A percentile compares a stretch with the other conserved stretches of the same genome.
These are phyloP conservation scores for Darevskia nairensis DNA, from an alignment of 2,797 vertebrate genomes.

Conservation along the genomic window DNA sequence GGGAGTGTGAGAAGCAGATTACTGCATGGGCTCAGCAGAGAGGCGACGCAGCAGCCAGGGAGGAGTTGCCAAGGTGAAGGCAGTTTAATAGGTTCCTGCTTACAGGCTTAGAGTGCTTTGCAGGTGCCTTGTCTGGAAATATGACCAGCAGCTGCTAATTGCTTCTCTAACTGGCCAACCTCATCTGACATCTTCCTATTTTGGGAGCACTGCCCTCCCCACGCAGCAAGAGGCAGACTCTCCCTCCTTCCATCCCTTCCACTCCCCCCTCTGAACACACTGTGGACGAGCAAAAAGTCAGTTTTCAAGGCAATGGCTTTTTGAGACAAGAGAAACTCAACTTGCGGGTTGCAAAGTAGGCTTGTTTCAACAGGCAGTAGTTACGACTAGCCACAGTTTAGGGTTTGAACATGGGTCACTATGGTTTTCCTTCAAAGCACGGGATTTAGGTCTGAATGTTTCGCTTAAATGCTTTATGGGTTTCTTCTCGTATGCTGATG, in stretches of 20 bases:
- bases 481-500: too few relatives aligned
- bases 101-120: conserved; percentile 64
- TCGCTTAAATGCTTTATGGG: too few relatives aligned
- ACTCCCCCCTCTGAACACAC: too few relatives aligned
- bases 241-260: not conserved
- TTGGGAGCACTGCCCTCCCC: conserved; percentile 22
- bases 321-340: too few relatives aligned
- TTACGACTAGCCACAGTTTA: too few relatives aligned
- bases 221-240: conserved; percentile 20
- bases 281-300: too few relatives aligned
- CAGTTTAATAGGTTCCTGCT: conserved; percentile 59
- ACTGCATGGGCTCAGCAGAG: conserved; percentile 24
- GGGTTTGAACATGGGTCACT: too few relatives aligned
- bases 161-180: conserved; percentile 29
- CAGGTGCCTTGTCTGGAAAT: conserved; percentile 67
- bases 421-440: too few relatives aligned
- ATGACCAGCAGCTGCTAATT: conserved; percentile 56
- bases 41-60: not conserved
- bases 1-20: not conserved
- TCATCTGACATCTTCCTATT: conserved; percentile 39
- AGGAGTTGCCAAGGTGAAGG: conserved; percentile 54
- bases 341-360: too few relatives aligned
- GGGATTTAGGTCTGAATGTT: too few relatives aligned
- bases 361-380: too few relatives aligned
- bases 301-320: too few relatives aligned